Percentiles rank a stretch among this genome's conserved stretches.
These are phyloP conservation scores for Lathamus discolor DNA, from an alignment of 2,113 vertebrate species.

Conservation along the genomic window DNA sequence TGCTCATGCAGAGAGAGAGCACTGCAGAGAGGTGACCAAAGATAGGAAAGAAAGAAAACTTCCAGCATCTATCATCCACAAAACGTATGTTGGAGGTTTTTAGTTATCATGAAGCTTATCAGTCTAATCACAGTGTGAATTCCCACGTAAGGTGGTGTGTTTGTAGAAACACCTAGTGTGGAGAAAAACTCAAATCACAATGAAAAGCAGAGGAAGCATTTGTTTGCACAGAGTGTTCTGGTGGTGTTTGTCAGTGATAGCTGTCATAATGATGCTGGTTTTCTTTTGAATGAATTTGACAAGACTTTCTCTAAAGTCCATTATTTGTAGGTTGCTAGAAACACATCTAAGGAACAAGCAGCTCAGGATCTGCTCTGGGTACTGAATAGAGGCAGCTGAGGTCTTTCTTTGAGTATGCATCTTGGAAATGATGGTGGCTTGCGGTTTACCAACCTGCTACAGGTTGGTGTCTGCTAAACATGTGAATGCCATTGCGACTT, in stretches of 20 bases:
- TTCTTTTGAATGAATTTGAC: background rate
- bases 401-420: background rate
- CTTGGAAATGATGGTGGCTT: background rate
- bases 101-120: background rate
- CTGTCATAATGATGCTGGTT: background rate
- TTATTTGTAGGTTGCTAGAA: background rate
- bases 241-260: background rate
- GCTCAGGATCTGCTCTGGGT: background rate
- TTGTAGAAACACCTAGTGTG: background rate
- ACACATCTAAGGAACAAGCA: background rate
- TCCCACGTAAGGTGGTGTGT: background rate
- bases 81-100: background rate
- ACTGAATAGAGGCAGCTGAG: background rate
- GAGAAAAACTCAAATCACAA: rapidly evolving
- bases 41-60: background rate
- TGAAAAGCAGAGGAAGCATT: background rate
- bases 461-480: background rate
- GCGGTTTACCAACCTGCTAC: background rate
- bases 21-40: background rate
- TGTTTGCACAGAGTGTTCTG: background rate
- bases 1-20: background rate
- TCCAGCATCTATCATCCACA: background rate
- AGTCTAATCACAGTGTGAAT: background rate
- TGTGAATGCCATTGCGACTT: background rate
- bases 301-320: background rate